Conservation (phyloP, 2,797 vertebrate species). For the Phataginus tetradactyla region DNA sequence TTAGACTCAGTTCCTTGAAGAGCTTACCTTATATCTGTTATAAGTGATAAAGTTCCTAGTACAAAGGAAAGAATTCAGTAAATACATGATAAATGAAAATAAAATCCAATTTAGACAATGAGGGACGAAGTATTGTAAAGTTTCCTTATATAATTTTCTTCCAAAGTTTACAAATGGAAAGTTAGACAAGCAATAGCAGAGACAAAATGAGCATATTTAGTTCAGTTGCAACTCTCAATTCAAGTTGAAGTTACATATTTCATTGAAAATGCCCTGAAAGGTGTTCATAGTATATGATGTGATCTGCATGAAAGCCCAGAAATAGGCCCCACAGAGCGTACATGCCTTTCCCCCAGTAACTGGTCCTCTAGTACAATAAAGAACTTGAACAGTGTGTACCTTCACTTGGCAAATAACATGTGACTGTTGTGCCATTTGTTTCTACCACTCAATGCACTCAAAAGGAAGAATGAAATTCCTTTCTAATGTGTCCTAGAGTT, state of each 20-base stretch:
- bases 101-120: background rate
- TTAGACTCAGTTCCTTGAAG: background rate
- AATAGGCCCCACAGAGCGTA: background rate
- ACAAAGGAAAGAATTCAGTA: background rate
- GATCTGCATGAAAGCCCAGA: background rate
- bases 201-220: background rate
- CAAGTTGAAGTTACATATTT: background rate
- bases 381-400: background rate
- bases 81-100: background rate
- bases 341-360: background rate
- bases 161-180: constrained; percentile 1
- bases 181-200: background rate
- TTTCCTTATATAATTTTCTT: background rate
- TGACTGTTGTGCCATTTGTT: background rate
- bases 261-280: background rate
- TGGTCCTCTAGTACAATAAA: background rate
- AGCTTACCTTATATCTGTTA: background rate
- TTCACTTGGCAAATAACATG: background rate
- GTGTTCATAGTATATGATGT: background rate
- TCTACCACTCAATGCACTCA: background rate
- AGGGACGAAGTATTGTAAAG: background rate
- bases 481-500: background rate
- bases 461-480: background rate
- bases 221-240: background rate
- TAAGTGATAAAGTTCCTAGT: background rate